Evolutionary conservation across 2,888 invertebrate species (phyloP).

Genomic region (Parthenolecanium corni): DNA sequence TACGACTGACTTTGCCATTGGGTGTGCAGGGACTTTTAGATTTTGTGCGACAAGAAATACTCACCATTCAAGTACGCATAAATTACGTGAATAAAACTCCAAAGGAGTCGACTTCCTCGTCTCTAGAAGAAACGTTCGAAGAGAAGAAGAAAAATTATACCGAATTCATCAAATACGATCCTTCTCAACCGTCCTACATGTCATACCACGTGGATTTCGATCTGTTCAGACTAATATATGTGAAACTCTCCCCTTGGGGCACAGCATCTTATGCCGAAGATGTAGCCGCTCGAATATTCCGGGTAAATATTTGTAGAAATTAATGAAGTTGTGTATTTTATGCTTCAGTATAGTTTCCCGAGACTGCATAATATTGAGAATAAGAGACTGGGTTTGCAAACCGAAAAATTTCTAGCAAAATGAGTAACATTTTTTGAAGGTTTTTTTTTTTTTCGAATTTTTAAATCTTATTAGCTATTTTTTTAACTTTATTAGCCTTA

Average conservation of each 20-base stretch:
- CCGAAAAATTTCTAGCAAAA: too few relatives aligned
- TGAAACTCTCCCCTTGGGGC: conserved; percentile 84
- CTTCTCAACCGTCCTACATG: conserved; percentile 70
- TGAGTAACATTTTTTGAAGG: too few relatives aligned
- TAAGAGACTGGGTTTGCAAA: too few relatives aligned
- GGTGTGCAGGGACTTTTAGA: conserved; percentile 33
- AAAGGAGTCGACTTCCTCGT: not conserved
- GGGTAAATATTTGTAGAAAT: conserved; percentile 46
- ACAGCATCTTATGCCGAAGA: conserved; percentile 39
- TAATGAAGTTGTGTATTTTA: too few relatives aligned
- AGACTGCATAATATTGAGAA: too few relatives aligned
- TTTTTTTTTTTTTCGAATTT: too few relatives aligned
- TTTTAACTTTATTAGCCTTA: too few relatives aligned
- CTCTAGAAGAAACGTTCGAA: not conserved
- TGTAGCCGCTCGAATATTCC: conserved; percentile 76
- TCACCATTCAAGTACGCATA: conserved; percentile 31
- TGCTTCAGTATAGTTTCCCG: too few relatives aligned
- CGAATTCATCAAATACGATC: conserved; percentile 44
- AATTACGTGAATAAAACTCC: not conserved
- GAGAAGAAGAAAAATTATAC: not conserved
- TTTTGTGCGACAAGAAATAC: conserved; percentile 33
- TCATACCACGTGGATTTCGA: conserved; percentile 79
- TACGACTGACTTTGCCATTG: conserved; percentile 35
- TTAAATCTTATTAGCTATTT: too few relatives aligned
- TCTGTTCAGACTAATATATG: conserved; percentile 75